Base-by-base conservation (phyloP, 2,888 invertebrate species). In the Villa cingulata region DNA sequence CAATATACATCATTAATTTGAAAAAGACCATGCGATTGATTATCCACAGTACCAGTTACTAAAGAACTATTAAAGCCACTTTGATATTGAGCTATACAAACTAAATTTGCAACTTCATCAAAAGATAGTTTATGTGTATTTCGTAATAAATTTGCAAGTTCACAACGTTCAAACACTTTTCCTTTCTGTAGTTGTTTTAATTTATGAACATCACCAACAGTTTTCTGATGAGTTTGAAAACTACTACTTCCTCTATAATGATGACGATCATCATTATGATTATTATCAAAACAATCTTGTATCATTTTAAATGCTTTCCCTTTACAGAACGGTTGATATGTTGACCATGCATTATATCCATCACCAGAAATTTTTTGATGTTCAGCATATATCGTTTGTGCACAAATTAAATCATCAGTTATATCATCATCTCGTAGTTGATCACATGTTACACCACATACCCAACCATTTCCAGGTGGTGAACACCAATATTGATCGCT, bases 1-100 rank as follows among this genome's bases (percentile, higher is more conserved):
- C 83, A 83, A 61, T 72, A 82, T 37, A 77, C 64, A 62, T 82
- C 77, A 60, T 80, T 81, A 55, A 84, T 82, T 66, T 84, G 83
- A 59, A 83, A 77, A 20, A 82, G 60, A 7, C 83, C 83, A 60
- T 83, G 82, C 56, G 78, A 80, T 59, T 71, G 68, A 51, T 70
- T 71, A 49, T 71, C 71, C 55, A 70, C 72, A 15, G 62, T 50
- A 15, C 57, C 60, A n/a, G 77, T 77, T 43, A 74, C 65, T 2
- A 81, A 80, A 10, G 77, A 70, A 6, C 83, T 82, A 59, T 84
- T 76, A 61, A 75, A 77, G 17, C 75, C 72, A 43, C 77, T 74
- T 6, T 82, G 80, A 64, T 81, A 77, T 59, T 75, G 74, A 7
- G 82, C 82, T 55, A 85, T 80, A 70, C 84, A 85, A 36, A 84